Evolutionary conservation across 2,113 vertebrate genomes (phyloP), one percentile per base, ranked within the genome.

Genomic region (Pollachius pollachius): DNA sequence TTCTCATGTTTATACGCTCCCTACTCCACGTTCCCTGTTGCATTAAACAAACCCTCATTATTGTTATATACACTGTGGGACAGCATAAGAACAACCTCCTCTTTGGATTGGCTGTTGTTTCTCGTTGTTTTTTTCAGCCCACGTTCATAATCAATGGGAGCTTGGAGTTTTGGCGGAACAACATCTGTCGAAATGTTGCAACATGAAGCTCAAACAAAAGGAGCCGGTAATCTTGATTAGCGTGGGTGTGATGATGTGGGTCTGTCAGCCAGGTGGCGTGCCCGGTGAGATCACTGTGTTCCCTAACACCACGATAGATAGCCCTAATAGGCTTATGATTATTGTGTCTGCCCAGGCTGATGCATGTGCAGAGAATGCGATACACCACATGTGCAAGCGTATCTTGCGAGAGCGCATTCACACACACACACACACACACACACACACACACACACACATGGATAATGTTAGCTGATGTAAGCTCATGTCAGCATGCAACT

Each of bases 261-360:
- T 77, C 57, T 69, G 63, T 62, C 62, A 48, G 69, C 73, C 59
- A 61, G 59, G 59, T 18, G 18, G 79, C 75, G 79, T 83, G 77
- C 60, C 52, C 52, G 52, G 73, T 80, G 83, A 77, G 67, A 63
- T 85, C 79, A 79, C 68, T 60, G 25, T 60, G 73, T 80, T 85
- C 85, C 74, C 80, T 78, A 78, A 75, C 63, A 54, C 54, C 71
- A 69, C 69, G 62, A 64, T 65, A 68, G 73, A 57, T 70, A 52
- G 54, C 54, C 7, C 54, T 78, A 80, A 83, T 66, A 75, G 75
- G 81, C 81, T 85, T 72, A 78, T 68, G 70, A n/a, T 65, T 15
- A 19, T 65, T 15, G 17, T 59, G 57, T 70, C 68, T 63, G 27
- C 52, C 60, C 37, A 9, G 15, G 41, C 48, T 27, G 56, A 77